These are phyloP conservation scores for Crotalus helleri DNA, from an alignment of 2,113 vertebrate genomes.

Conservation along the genomic window DNA sequence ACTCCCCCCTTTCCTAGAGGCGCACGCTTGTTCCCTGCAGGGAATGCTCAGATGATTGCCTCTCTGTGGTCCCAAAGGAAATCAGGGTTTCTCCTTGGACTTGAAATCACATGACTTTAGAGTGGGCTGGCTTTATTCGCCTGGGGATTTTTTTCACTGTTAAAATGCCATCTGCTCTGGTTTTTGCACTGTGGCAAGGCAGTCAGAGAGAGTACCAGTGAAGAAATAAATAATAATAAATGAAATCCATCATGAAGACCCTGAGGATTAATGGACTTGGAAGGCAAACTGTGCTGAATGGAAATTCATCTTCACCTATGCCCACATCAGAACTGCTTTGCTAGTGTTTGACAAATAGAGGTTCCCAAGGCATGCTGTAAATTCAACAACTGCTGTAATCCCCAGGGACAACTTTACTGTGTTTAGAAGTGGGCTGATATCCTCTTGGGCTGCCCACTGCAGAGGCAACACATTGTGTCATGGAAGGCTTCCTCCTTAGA, in stretches of 20 bases:
- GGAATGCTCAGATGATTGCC: constrained; percentile 65
- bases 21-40: constrained; percentile 10
- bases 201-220: constrained; percentile 69
- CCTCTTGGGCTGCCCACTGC: constrained; percentile 25
- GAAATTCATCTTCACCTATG: constrained; percentile 92
- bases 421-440: constrained; percentile 39
- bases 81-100: constrained; percentile 81
- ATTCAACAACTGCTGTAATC: constrained; percentile 75
- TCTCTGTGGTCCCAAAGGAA: constrained; percentile 88
- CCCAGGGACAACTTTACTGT: constrained; percentile 45
- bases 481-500: constrained; percentile 1
- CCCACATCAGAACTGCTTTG: constrained; percentile 80
- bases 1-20: constrained; percentile 23
- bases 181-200: constrained; percentile 57
- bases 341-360: constrained; percentile 89
- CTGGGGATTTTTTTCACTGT: constrained; percentile 70
- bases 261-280: constrained; percentile 79
- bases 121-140: constrained; percentile 81
- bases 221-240: constrained; percentile 88
- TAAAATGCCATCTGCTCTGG: constrained; percentile 71
- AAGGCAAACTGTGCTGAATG: constrained; percentile 85
- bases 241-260: constrained; percentile 86
- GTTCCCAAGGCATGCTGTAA: constrained; percentile 85
- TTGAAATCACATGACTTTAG: constrained; percentile 72
- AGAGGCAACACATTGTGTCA: constrained; percentile 34